Evolutionary conservation across 2,113 vertebrate genomes (phyloP), one percentile per base, ranked within the genome.

Genomic region (Solea solea): DNA sequence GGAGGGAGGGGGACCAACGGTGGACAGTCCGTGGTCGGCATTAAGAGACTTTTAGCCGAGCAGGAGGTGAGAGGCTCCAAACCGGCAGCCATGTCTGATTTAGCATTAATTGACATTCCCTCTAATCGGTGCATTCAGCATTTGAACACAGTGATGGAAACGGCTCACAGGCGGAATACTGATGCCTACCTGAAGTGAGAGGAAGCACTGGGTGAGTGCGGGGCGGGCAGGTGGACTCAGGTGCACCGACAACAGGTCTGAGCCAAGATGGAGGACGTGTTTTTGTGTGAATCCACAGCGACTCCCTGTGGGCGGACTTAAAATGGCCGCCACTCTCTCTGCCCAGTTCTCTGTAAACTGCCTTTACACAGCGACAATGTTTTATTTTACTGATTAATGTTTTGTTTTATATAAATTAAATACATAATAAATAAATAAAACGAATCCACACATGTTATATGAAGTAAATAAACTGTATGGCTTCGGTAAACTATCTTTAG

Each of bases 271-370:
- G 16, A 2, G 15, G 13, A 21, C 1, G 2, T 1, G 46, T 53
- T 40, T 54, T 45, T 34, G 7, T 46, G 51, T 84, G 74, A 84
- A 84, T 58, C 71, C 80, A 93, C 90, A 92, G 90, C 86, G 83
- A 76, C 90, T 16, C 81, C 9, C 7, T 25, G 87, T 84, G 90
- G 89, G 28, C 7, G 13, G 8, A n/a, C 0, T 0, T 0, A 9
- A 21, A 62, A 79, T n/a, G 13, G 7, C 69, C 15, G 27, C 50
- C 59, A 21, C 21, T n/a, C n/a, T 12, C 27, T 13, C 45, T 12
- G 9, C 10, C 45, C 11, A 13, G 12, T 48, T 48, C 1, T 3
- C 34, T 34, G 34, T 34, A 34, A 34, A 2, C 34, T 34, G 34
- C 34, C 2, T 34, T 34, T 34, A 34, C 3, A 34, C 34, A 34